Evolutionary conservation across 2,113 vertebrate species (phyloP).

Genomic region (Dendrocopos noguchii): DNA sequence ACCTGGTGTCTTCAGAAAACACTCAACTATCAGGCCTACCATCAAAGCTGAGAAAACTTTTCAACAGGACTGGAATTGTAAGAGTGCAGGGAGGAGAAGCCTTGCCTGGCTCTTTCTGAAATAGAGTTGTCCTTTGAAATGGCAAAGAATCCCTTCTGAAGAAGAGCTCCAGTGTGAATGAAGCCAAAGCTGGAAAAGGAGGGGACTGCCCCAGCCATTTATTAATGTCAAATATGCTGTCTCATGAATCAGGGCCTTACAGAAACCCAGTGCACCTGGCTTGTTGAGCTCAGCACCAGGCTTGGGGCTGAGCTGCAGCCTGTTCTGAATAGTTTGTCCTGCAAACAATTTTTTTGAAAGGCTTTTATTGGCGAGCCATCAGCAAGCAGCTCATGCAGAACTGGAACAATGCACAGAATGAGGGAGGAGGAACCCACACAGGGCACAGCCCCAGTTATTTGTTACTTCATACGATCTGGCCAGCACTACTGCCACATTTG

Average conservation of each 20-base stretch:
- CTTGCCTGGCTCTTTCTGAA: slow-evolving; percentile 43
- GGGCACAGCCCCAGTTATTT: slow-evolving; percentile 68
- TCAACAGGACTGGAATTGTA: not conserved
- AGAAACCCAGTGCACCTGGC: slow-evolving; percentile 73
- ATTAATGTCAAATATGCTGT: slow-evolving; percentile 76
- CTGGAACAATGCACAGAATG: slow-evolving; percentile 43
- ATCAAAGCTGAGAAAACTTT: slow-evolving; percentile 22
- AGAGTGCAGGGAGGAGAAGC: not conserved
- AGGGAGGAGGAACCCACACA: slow-evolving; percentile 31
- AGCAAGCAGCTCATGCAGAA: slow-evolving; percentile 57
- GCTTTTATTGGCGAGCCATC: slow-evolving; percentile 55
- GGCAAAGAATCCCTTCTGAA: slow-evolving; percentile 67
- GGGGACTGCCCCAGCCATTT: slow-evolving; percentile 69
- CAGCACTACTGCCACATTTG: slow-evolving; percentile 49
- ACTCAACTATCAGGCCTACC: not conserved
- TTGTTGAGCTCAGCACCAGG: slow-evolving; percentile 31
- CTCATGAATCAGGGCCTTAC: slow-evolving; percentile 68
- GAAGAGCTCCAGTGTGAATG: slow-evolving; percentile 74
- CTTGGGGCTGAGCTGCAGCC: slow-evolving; percentile 33
- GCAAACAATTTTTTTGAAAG: slow-evolving; percentile 53
- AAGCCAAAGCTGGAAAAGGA: slow-evolving; percentile 69
- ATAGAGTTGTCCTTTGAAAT: slow-evolving; percentile 64
- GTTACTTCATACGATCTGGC: slow-evolving; percentile 48
- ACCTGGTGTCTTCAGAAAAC: not conserved
- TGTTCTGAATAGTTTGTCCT: slow-evolving; percentile 45